Evolutionary conservation across 1,140 invertebrate species (phyloP), one percentile per base, ranked within the genome.

Genomic region (Drosophila bifasciata): DNA sequence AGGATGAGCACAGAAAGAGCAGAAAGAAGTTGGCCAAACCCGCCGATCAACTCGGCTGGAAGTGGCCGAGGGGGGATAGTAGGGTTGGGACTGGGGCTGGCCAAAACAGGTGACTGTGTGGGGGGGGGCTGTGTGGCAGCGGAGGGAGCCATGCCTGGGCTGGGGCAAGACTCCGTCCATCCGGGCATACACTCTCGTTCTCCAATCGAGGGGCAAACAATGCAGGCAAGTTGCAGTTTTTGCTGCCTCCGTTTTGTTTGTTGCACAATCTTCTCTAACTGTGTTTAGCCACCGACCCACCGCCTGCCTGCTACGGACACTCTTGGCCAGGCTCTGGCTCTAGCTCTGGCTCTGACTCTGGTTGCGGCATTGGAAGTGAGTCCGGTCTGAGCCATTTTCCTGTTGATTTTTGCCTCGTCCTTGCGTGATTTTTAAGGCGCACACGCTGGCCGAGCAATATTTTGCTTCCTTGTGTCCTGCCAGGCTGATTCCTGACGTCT

Each of bases 201-300:
- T 28, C 28, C 46, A 53, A 61, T 63, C 50, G 51, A 61, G 45
- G 17, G 46, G 40, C 21, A 50, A 73, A 68, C 62, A 72, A 78
- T 77, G 46, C 76, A 75, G 51, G 49, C 53, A 51, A 59, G 62
- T 60, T 80, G 77, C 77, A 80, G 51, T 80, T 80, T 76, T 80
- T 60, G 46, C 73, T 77, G 56, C 58, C 68, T 74, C 58, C 52
- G 59, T 72, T 51, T 77, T 71, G 77, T 86, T 72, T 86, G 80
- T 68, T 74, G 76, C 81, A 85, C 80, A 86, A 85, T 85, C 80
- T 85, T 85, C 72, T 85, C 67, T 86, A 85, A 85, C 81, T 80
- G 76, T 85, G 80, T 86, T 85, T 86, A 77, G 81, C 75, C 81
- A 86, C 61, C 67, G 62, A 51, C 70, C 21, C 36, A 15, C 15